These are phyloP conservation scores for Rhinella marina DNA, from an alignment of 2,797 vertebrate genomes.

Conservation along the genomic window DNA sequence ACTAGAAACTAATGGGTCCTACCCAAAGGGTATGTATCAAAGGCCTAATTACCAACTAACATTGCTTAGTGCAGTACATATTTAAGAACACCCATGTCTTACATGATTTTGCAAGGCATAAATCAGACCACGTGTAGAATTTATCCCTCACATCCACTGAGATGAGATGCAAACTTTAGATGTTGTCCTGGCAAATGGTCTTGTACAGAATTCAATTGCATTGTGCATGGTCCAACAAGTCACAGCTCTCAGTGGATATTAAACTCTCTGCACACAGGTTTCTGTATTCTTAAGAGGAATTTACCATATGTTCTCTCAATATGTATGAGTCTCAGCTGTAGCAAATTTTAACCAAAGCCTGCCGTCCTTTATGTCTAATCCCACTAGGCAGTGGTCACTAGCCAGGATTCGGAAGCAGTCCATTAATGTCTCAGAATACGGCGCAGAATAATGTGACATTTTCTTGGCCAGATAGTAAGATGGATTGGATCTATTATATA, in stretches of 20 bases:
- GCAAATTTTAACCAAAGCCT: slow-evolving; percentile 16
- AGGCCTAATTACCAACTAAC: not conserved
- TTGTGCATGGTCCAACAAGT: slow-evolving; percentile 43
- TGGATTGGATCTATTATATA: slow-evolving; percentile 11
- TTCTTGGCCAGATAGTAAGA: slow-evolving; percentile 34
- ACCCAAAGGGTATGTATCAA: not conserved
- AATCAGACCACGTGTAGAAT: not conserved
- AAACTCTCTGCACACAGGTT: slow-evolving; percentile 31
- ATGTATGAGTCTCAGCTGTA: not conserved
- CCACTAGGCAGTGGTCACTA: slow-evolving; percentile 26
- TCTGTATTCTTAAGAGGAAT: not conserved
- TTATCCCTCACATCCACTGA: not conserved
- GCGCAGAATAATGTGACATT: slow-evolving; percentile 34
- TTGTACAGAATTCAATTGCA: slow-evolving; percentile 37
- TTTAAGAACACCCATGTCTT: not conserved
- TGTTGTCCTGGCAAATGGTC: not conserved
- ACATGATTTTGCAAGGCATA: not conserved
- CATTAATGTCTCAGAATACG: slow-evolving; percentile 29
- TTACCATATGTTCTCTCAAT: slow-evolving; percentile 40
- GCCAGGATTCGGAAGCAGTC: slow-evolving; percentile 23
- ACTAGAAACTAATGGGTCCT: too few relatives aligned
- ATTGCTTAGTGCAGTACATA: too few relatives aligned
- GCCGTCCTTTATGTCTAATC: slow-evolving; percentile 22
- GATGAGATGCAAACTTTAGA: not conserved
- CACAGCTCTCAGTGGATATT: slow-evolving; percentile 3